Conservation (phyloP, 2,113 vertebrate species). For the Notothenia rossii region DNA sequence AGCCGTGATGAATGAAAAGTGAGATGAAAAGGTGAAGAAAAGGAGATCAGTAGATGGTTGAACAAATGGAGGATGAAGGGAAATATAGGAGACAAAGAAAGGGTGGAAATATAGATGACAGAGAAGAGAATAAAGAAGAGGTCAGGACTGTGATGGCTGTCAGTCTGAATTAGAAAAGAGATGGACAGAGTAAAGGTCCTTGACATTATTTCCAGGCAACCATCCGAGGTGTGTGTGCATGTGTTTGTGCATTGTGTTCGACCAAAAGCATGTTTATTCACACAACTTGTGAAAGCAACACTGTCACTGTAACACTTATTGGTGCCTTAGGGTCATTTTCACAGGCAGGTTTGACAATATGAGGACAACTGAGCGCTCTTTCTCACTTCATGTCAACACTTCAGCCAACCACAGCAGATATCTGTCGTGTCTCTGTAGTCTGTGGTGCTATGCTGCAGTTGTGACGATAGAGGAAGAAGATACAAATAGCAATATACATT, state of each 20-base stretch:
- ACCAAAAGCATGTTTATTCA: slow-evolving; percentile 9
- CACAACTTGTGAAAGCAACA: slow-evolving; percentile 29
- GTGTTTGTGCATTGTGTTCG: not conserved
- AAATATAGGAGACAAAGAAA: not conserved
- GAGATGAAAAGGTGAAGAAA: not conserved
- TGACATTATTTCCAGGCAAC: not conserved
- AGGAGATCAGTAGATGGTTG: not conserved
- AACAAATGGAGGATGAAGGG: not conserved
- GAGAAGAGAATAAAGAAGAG: not conserved
- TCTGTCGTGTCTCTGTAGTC: not conserved
- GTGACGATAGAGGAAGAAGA: not conserved
- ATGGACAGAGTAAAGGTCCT: not conserved
- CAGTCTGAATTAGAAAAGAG: slow-evolving; percentile 20
- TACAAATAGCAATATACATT: not conserved
- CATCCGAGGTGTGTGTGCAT: not conserved
- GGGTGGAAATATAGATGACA: not conserved
- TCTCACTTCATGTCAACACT: slow-evolving; percentile 20
- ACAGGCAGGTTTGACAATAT: slow-evolving; percentile 13
- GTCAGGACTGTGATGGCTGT: slow-evolving; percentile 28
- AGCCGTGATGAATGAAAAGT: slow-evolving; percentile 6
- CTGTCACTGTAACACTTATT: not conserved
- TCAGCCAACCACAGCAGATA: not conserved
- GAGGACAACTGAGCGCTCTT: not conserved
- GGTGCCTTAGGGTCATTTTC: slow-evolving; percentile 26
- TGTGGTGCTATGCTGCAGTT: not conserved